Percentiles rank a stretch among this genome's conserved stretches.
phyloP scores from a whole-genome alignment of 2,113 vertebrate genomes.

The Pterocles gutturalis region DNA sequence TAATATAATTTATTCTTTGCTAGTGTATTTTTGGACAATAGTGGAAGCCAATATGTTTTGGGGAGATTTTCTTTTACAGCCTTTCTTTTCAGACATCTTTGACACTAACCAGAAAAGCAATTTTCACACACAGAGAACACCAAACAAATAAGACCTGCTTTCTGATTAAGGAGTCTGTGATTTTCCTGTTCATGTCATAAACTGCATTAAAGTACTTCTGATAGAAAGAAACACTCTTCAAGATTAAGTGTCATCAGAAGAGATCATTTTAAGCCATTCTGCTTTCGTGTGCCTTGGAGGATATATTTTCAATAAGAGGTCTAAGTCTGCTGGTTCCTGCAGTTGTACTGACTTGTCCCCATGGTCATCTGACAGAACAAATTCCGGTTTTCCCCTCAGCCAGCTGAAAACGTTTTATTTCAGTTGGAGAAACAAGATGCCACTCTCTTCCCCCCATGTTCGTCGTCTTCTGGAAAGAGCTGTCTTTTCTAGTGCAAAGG shows the following conservation, averaged over 20 bases:
- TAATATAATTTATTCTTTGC: neutral
- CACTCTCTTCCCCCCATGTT: neutral
- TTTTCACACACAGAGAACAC: neutral
- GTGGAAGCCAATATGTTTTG: neutral
- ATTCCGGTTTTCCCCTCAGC: neutral
- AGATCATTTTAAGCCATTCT: neutral
- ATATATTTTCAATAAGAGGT: neutral
- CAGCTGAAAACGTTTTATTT: neutral
- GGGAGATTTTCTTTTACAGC: neutral
- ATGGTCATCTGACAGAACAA: neutral
- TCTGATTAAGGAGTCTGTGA: neutral
- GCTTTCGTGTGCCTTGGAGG: neutral
- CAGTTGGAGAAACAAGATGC: neutral
- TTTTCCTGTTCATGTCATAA: neutral
- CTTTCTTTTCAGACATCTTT: neutral
- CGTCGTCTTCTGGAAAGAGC: neutral
- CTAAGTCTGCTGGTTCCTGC: neutral
- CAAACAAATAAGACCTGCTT: neutral
- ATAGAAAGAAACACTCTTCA: neutral
- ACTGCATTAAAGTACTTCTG: neutral
- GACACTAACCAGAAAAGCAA: neutral
- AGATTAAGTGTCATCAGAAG: neutral
- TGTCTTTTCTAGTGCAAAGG: neutral
- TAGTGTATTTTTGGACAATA: neutral
- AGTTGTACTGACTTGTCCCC: rapidly evolving